A percentile compares a stretch with the other conserved stretches of the same genome.
These are phyloP conservation scores for Discoglossus pictus DNA, from an alignment of 2,797 vertebrate genomes.

Conservation along the genomic window DNA sequence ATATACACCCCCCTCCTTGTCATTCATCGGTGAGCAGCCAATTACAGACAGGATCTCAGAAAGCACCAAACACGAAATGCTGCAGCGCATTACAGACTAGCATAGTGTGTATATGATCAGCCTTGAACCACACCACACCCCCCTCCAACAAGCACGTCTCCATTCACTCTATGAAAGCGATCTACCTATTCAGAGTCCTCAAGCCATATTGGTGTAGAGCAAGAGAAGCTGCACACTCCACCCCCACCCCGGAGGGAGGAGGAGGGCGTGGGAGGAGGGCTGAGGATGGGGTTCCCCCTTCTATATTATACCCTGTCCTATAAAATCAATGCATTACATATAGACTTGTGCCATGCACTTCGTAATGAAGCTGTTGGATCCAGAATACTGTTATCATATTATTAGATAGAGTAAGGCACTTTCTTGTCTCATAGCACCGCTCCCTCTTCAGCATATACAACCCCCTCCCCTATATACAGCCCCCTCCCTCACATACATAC, in stretches of 20 bases:
- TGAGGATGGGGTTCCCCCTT: slow-evolving; percentile 41
- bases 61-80: slow-evolving; percentile 56
- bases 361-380: background rate
- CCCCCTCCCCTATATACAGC: slow-evolving; percentile 32
- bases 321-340: slow-evolving; percentile 44
- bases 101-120: background rate
- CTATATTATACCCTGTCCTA: slow-evolving; percentile 24
- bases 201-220: slow-evolving; percentile 35
- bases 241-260: slow-evolving; percentile 44
- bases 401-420: background rate
- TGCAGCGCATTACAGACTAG: slow-evolving; percentile 45
- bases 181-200: slow-evolving; percentile 56
- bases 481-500: slow-evolving; percentile 39
- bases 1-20: slow-evolving; percentile 55
- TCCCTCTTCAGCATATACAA: background rate
- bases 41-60: slow-evolving; percentile 55
- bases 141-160: slow-evolving; percentile 12
- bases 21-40: slow-evolving; percentile 56
- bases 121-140: slow-evolving; percentile 8
- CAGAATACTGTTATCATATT: too few species aligned
- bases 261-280: slow-evolving; percentile 42
- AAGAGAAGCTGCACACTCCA: slow-evolving; percentile 44
- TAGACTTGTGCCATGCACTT: slow-evolving; percentile 17
- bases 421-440: background rate
- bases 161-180: slow-evolving; percentile 34